These are phyloP conservation scores for Euplexia lucipara DNA, from an alignment of 2,888 invertebrate species.

Conservation along the genomic window DNA sequence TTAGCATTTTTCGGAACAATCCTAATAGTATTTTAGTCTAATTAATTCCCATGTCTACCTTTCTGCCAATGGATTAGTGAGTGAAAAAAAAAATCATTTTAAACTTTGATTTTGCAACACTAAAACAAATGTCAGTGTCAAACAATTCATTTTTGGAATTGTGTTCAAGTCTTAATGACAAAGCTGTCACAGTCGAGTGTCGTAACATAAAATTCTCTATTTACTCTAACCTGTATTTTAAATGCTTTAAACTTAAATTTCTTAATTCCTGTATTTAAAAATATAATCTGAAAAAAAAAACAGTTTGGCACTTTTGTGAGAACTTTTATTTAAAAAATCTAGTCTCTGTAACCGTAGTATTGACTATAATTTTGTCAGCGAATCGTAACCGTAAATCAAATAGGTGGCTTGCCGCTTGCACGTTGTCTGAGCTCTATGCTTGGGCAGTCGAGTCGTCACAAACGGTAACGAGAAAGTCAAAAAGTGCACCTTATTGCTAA, in stretches of 20 bases:
- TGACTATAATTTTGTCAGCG: slow-evolving; percentile 23
- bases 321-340: slow-evolving; percentile 22
- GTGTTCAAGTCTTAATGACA: neutral
- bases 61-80: too few species aligned
- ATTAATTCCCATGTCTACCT: too few species aligned
- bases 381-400: slow-evolving; percentile 55
- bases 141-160: slow-evolving; percentile 2
- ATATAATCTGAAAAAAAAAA: neutral
- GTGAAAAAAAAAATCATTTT: too few species aligned
- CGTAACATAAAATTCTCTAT: slow-evolving; percentile 55
- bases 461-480: slow-evolving; percentile 34
- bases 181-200: slow-evolving; percentile 57
- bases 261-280: slow-evolving; percentile 28
- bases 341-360: slow-evolving; percentile 6
- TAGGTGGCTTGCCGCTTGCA: slow-evolving; percentile 42
- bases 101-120: slow-evolving; percentile 20
- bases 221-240: slow-evolving; percentile 36
- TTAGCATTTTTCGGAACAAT: too few species aligned
- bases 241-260: slow-evolving; percentile 18
- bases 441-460: slow-evolving; percentile 38
- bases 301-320: neutral
- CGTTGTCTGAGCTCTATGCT: slow-evolving; percentile 41
- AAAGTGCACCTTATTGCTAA: slow-evolving; percentile 22
- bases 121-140: slow-evolving; percentile 26
- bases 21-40: neutral